Base-by-base conservation (phyloP, 2,113 vertebrate genomes). In the Marmota flaviventris region DNA sequence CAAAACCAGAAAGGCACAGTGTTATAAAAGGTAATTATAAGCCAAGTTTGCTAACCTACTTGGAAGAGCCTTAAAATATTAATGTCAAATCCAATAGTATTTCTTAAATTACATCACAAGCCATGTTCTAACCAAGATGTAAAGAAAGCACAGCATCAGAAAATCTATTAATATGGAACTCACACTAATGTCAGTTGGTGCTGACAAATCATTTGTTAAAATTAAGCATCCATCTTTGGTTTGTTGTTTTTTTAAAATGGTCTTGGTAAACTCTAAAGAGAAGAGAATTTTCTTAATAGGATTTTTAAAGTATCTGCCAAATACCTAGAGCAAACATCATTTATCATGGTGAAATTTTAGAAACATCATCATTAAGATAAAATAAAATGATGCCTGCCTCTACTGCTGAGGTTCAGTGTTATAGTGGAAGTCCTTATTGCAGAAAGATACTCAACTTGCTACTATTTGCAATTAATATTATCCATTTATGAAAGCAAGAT, bases 41-140 rank as follows among this genome's bases (percentile, higher is more conserved):
- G 65, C 11, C 56, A 86, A 22, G 48, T 10, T 78, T 77, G 34
- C 56, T 78, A 89, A 73, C 32, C 83, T 56, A 63, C n/a, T 90
- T 45, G 42, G 9, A 53, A 93, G 51, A 83, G 45, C 85, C 63
- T 45, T 75, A 89, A 83, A 89, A 75, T 48, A 89, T 75, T 78
- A 97, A 65, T 24, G 39, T 93, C 48, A 82, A 94, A 73, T 56
- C 8, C 27, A 73, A 63, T 84, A 69, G 20, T 11, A 48, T 73
- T 78, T 39, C 85, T 91, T 5, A 20, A 94, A 78, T 78, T 95
- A 92, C 20, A 67, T 85, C 73, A 89, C 83, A 37, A 92, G 63
- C 61, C 53, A 45, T 45, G 45, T 45, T 45, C 45, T 45, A 45
- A 45, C 53, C 39, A 92, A 91, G 63, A 77, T 34, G 3, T 27